Percentiles rank a stretch among this genome's conserved stretches.
Evolutionary conservation across 2,797 vertebrate species (phyloP).

Genomic region (Lacerta viridis): DNA sequence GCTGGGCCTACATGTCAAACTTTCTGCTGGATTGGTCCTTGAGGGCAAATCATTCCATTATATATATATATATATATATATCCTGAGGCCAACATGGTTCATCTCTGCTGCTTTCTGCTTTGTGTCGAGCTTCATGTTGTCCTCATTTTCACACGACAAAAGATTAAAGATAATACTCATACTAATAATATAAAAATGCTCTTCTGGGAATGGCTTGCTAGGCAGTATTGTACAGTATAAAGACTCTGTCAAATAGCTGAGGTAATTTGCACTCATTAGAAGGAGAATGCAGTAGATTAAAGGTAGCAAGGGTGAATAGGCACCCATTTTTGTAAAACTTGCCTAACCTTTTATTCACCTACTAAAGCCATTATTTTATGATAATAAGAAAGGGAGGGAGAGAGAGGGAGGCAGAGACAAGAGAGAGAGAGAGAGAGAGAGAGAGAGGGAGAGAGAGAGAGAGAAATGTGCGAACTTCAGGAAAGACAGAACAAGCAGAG

Average conservation of each 20-base stretch:
- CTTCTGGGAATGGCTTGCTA: conserved; percentile 76
- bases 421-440: conserved; percentile 58
- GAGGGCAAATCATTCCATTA: conserved; percentile 66
- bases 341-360: conserved; percentile 85
- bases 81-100: neutral
- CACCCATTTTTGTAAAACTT: conserved; percentile 87
- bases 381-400: conserved; percentile 81
- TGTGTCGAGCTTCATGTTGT: conserved; percentile 69
- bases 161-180: conserved; percentile 85
- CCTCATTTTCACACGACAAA: conserved; percentile 80
- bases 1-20: neutral
- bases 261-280: conserved; percentile 86
- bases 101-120: conserved; percentile 47
- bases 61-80: conserved; percentile 29
- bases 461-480: conserved; percentile 74
- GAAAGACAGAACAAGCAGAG: conserved; percentile 78
- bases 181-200: conserved; percentile 79
- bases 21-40: neutral
- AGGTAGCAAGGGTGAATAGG: conserved; percentile 87
- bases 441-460: conserved; percentile 70
- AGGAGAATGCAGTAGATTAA: conserved; percentile 87
- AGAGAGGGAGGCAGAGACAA: conserved; percentile 70
- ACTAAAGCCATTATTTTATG: conserved; percentile 84
- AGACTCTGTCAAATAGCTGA: conserved; percentile 82
- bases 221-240: conserved; percentile 80